A percentile compares a stretch with the other conserved stretches of the same genome.
phyloP scores from a whole-genome alignment of 2,888 invertebrate genomes.

The Rhyacophila evoluta region DNA sequence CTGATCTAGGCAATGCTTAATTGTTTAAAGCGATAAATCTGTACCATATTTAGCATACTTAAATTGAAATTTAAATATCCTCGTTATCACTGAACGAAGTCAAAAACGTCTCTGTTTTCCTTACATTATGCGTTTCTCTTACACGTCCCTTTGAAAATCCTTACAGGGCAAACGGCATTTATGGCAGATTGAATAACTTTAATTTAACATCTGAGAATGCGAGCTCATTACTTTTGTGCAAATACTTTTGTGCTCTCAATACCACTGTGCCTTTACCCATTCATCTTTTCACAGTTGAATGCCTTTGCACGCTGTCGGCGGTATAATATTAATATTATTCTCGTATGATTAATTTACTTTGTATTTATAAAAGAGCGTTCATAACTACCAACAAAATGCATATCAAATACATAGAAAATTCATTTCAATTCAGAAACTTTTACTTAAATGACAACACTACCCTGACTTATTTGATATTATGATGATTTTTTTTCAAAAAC shows the following conservation, averaged over 20 bases:
- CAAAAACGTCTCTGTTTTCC: neutral
- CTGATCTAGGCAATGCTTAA: too few species aligned
- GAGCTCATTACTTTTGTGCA: conserved; percentile 39
- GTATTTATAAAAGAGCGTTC: neutral
- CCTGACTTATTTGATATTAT: neutral
- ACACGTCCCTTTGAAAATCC: neutral
- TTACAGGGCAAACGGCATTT: conserved; percentile 28
- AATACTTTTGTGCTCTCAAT: conserved; percentile 25
- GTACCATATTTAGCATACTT: too few species aligned
- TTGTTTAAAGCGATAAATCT: too few species aligned
- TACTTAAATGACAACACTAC: neutral
- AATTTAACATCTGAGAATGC: conserved; percentile 41
- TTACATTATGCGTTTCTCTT: neutral
- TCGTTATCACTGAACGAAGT: neutral
- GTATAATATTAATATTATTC: conserved; percentile 4
- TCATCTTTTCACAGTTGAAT: conserved; percentile 3
- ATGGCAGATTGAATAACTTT: conserved; percentile 40
- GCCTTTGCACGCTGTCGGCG: conserved; percentile 20
- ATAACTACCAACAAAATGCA: neutral
- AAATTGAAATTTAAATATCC: neutral
- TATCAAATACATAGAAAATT: neutral
- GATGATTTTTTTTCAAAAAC: too few species aligned
- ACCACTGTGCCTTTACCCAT: conserved; percentile 1
- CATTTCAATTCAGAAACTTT: neutral
- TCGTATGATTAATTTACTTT: conserved; percentile 11